A percentile compares a stretch with the other conserved stretches of the same genome.
These are phyloP conservation scores for Pterostichus madidus DNA, from an alignment of 2,888 invertebrate species.

Conservation along the genomic window DNA sequence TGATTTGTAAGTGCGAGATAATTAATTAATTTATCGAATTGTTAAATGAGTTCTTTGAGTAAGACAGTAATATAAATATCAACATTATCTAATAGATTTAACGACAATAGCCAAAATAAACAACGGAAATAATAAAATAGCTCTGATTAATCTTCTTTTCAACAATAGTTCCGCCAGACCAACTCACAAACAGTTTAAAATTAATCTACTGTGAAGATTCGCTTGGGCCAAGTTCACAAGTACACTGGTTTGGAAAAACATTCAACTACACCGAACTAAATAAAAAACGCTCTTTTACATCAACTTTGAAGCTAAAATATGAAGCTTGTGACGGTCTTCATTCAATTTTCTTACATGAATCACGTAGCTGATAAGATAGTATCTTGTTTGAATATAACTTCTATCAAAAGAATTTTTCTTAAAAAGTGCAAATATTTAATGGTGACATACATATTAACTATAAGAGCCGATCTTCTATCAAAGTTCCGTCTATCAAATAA, in stretches of 20 bases:
- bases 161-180: slow-evolving; percentile 53
- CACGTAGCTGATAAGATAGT: not conserved
- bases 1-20: slow-evolving; percentile 7
- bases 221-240: slow-evolving; percentile 30
- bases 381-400: slow-evolving; percentile 29
- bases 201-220: slow-evolving; percentile 44
- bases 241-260: slow-evolving; percentile 43
- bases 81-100: slow-evolving; percentile 14
- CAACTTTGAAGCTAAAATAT: slow-evolving; percentile 25
- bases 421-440: not conserved
- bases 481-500: too few species aligned
- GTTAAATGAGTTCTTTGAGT: slow-evolving; percentile 1
- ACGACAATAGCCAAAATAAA: slow-evolving; percentile 42
- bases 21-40: slow-evolving; percentile 36
- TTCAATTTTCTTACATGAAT: slow-evolving; percentile 33
- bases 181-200: slow-evolving; percentile 51
- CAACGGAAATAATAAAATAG: slow-evolving; percentile 40
- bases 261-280: slow-evolving; percentile 17
- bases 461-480: too few species aligned
- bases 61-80: slow-evolving; percentile 22
- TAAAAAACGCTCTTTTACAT: slow-evolving; percentile 40
- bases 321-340: slow-evolving; percentile 1
- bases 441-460: too few species aligned
- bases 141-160: slow-evolving; percentile 44
- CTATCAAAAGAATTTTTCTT: slow-evolving; percentile 9